Base-by-base conservation (phyloP, 2,113 vertebrate species). In the Heterochromis multidens region DNA sequence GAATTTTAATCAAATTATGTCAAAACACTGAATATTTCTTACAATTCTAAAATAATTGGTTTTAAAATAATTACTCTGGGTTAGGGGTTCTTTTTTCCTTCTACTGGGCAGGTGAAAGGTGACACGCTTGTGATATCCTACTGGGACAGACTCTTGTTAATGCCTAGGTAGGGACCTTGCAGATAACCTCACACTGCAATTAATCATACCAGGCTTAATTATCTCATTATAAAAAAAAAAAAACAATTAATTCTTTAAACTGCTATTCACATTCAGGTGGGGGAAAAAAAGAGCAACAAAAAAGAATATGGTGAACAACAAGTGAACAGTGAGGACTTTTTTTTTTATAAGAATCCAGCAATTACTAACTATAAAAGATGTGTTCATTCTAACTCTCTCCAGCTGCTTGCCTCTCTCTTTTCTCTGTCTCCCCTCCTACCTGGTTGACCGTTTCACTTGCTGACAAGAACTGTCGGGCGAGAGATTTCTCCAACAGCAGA, bases 141-240 rank as follows among this genome's bases (percentile, higher is more conserved):
- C 85, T 91, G 82, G 61, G 82, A 91, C 79, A 77, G 31, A 82
- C 88, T 86, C 87, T 93, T 84, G 90, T 93, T 94, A 90, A 86
- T 89, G 83, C 84, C 60, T 89, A 82, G 91, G 88, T 77, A 85
- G 81, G 84, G 82, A 93, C 88, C 87, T 93, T 91, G 85, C 90
- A 93, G 90, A 92, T 93, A 92, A 91, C 85, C 90, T 89, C 84
- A 81, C 82, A 84, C 80, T 84, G 85, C 89, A 91, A 95, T 95
- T 91, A 95, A 95, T 94, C 90, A 93, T 87, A 91, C 72, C 85
- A 88, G 83, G 59, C 83, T 91, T 95, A 94, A 95, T 94, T 92
- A 95, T 94, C 90, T 94, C 74, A 92, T 93, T 90, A 90, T 81
- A 72, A 91, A 92, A 93, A 43, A 90, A 80, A 72, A 91, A 92